Base-by-base conservation (phyloP, 2,113 vertebrate species). In the Brachionichthys hirsutus region DNA sequence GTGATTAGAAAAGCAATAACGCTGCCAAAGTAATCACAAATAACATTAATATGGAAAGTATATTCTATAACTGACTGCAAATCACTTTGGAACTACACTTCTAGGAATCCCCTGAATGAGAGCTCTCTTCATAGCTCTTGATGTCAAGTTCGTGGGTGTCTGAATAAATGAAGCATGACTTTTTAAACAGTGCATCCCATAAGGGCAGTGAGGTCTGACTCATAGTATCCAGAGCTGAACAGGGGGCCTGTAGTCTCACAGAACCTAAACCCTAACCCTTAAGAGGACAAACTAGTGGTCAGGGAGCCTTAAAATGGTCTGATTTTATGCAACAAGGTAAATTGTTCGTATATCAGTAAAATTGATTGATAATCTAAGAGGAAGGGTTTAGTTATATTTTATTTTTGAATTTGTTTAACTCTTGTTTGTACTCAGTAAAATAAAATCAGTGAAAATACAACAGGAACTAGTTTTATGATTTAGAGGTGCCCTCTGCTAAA, bases 401-500 rank as follows among this genome's bases (percentile, higher is more conserved):
- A 47, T 4, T 15, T 63, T 68, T 74, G 55, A 10, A 34, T 35
- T 8, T 30, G 5, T 30, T 30, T 30, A 30, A 48, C 15, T 2
- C 5, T 0, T 9, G 34, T 67, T 51, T 2, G 14, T 17, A 47
- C 64, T 59, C 1, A 44, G 16, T 34, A n/a, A 49, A 45, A 62
- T 40, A 67, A 54, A 54, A 69, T 54, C 20, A 54, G 16, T 60
- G 20, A 57, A 75, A 68, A 47, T 30, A 76, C 64, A 52, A 50
- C 42, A 40, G 50, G 52, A 38, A 38, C 19, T 51, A 6, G 9
- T 71, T 71, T 64, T 4, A 57, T 55, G 38, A 19, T 12, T 50
- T 53, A 12, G 45, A 66, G 50, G 53, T 47, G 46, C 42, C 38
- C 16, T 42, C 38, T 12, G 38, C 80, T 90, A 95, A 73, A 94